A percentile compares a stretch with the other conserved stretches of the same genome.
These are phyloP conservation scores for Ochotona curzoniae DNA, from an alignment of 2,113 vertebrate genomes.

Conservation along the genomic window DNA sequence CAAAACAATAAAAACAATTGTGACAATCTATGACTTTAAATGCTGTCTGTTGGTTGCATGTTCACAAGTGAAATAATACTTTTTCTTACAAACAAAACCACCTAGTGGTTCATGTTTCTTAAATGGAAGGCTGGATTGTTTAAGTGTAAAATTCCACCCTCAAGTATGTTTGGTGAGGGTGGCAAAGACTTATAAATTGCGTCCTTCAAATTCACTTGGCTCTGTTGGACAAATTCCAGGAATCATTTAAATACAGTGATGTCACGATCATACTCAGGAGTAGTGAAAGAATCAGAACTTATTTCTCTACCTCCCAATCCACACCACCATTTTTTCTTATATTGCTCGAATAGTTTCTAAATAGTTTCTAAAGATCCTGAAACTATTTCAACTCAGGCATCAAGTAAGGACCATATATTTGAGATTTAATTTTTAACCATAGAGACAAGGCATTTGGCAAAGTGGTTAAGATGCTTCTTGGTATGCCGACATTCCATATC, in stretches of 20 bases:
- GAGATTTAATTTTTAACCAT: not conserved
- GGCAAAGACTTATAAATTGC: slow-evolving; percentile 35
- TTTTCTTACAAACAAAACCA: slow-evolving; percentile 36
- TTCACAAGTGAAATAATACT: slow-evolving; percentile 22
- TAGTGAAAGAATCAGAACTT: not conserved
- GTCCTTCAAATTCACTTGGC: slow-evolving; percentile 4
- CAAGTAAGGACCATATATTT: not conserved
- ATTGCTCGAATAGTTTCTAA: not conserved
- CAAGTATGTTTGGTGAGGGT: not conserved
- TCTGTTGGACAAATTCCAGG: not conserved
- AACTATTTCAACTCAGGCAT: not conserved
- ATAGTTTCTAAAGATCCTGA: too few species aligned
- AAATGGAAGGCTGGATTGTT: slow-evolving; percentile 22
- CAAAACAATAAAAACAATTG: slow-evolving; percentile 18
- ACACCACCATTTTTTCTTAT: not conserved
- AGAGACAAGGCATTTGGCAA: too few species aligned
- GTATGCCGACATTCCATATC: too few species aligned
- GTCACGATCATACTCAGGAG: not conserved
- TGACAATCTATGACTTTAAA: not conserved
- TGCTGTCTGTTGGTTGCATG: not conserved
- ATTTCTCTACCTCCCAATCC: not conserved
- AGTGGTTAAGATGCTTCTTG: too few species aligned
- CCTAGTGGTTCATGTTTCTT: not conserved
- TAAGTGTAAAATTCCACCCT: slow-evolving; percentile 48
- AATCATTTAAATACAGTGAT: not conserved